Conservation (phyloP, 2,888 invertebrate genomes). For the Euplagia quadripunctaria region DNA sequence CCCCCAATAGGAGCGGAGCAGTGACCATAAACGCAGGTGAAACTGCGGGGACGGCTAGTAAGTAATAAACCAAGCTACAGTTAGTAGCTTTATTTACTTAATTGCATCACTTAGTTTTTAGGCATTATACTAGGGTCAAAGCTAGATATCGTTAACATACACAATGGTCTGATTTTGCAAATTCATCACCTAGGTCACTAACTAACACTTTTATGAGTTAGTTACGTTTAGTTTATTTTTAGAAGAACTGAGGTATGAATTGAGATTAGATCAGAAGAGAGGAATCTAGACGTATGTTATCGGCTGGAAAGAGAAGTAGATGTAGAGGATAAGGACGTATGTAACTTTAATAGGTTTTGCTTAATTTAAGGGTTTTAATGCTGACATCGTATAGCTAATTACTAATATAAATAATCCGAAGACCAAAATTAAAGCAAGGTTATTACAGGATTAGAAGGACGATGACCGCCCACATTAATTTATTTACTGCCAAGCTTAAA, state of each 20-base stretch:
- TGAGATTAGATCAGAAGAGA: neutral
- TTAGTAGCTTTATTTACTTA: neutral
- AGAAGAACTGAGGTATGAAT: neutral
- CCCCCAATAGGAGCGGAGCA: too few species aligned
- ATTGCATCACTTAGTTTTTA: neutral
- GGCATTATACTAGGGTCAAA: neutral
- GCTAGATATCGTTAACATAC: neutral
- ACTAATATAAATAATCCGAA: neutral
- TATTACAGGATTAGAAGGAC: conserved; percentile 1
- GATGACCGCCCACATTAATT: conserved; percentile 5
- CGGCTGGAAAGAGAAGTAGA: too few species aligned
- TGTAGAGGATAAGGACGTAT: too few species aligned
- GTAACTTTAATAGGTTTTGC: neutral
- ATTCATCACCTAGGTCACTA: neutral
- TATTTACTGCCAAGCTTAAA: conserved; percentile 9
- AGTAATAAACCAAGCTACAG: too few species aligned
- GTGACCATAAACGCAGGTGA: too few species aligned
- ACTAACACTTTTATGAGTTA: neutral
- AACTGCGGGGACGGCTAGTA: too few species aligned
- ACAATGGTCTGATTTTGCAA: neutral
- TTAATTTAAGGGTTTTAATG: neutral
- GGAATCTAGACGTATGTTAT: neutral
- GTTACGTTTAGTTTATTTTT: neutral
- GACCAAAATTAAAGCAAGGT: conserved; percentile 3
- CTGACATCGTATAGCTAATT: neutral